These are phyloP conservation scores for Sinonovacula constricta DNA, from an alignment of 1,140 invertebrate species.

Conservation along the genomic window DNA sequence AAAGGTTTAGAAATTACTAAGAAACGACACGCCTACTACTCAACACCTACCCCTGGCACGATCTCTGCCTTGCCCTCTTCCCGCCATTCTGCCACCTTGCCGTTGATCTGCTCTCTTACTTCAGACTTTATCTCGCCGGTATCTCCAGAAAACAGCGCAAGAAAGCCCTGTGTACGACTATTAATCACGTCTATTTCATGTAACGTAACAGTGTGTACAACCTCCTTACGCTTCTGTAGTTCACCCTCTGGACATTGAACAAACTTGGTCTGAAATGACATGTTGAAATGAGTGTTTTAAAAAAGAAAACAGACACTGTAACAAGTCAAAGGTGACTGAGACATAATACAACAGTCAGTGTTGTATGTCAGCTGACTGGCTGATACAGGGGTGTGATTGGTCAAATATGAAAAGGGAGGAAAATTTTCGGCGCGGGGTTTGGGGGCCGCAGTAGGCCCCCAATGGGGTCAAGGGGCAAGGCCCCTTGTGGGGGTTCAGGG, in stretches of 20 bases:
- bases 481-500: no score
- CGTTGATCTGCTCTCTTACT: slow-evolving; percentile 98
- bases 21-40: no score
- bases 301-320: no score
- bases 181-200: slow-evolving; percentile 99
- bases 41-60: slow-evolving; percentile 81
- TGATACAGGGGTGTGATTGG: no score
- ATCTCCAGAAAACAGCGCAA: slow-evolving; percentile 98
- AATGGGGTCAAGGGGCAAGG: no score
- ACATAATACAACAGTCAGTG: no score
- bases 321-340: no score
- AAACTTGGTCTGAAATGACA: slow-evolving; percentile 84
- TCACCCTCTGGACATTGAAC: slow-evolving; percentile 99
- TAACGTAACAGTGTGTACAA: slow-evolving; percentile 98
- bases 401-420: no score
- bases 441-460: no score
- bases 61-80: slow-evolving; percentile 99
- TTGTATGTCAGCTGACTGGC: no score
- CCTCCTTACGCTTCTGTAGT: slow-evolving; percentile 99
- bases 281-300: neutral
- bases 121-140: slow-evolving; percentile 99
- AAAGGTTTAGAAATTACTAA: no score
- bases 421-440: no score
- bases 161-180: slow-evolving; percentile 96
- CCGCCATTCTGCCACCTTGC: slow-evolving; percentile 98